Base-by-base conservation (phyloP, 2,888 invertebrate genomes). In the Pandemis corylana region DNA sequence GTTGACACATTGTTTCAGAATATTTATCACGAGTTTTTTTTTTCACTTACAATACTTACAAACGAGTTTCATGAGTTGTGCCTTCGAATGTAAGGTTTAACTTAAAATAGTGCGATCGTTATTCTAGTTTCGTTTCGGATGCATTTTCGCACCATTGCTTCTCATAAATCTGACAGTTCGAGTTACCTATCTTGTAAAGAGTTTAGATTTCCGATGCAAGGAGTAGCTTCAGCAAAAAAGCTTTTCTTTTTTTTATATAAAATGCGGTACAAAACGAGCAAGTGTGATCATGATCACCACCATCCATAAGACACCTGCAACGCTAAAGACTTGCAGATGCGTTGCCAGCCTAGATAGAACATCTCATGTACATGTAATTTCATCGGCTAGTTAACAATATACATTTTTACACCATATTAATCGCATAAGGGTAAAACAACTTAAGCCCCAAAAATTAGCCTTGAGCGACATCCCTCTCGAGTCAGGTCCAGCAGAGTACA, bases 401-500 rank as follows among this genome's bases (percentile, higher is more conserved):
- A 36, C 0, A 2, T 36, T 4, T 36, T 36, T 36, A 36, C 28
- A 36, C 28, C 28, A 36, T 36, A 36, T 36, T 36, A 36, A 5
- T 7, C 9, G 2, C 12, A 10, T 59, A 56, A 56, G 20, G 20
- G n/a, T 13, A 13, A 12, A 12, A 13, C 41, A 2, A 62, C 7
- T 42, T 62, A 7, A 7, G 42, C 9, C 51, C 36, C 12, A 51
- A 53, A 36, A 61, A 61, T 68, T 61, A 36, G 7, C 36, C 46
- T 6, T 36, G 36, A 68, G 12, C 15, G 64, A 13, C 65, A 63
- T n/a, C 66, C 70, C 74, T 75, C 74, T 65, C 66, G 70, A 71
- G 75, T 76, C 75, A 75, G 68, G 67, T 76, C 36, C 42, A 70
- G 76, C 49, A 64, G 74, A 71, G 69, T 69, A 61, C 62, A 62